Conservation (phyloP, 2,888 invertebrate genomes). For the Ectropis crepuscularia region DNA sequence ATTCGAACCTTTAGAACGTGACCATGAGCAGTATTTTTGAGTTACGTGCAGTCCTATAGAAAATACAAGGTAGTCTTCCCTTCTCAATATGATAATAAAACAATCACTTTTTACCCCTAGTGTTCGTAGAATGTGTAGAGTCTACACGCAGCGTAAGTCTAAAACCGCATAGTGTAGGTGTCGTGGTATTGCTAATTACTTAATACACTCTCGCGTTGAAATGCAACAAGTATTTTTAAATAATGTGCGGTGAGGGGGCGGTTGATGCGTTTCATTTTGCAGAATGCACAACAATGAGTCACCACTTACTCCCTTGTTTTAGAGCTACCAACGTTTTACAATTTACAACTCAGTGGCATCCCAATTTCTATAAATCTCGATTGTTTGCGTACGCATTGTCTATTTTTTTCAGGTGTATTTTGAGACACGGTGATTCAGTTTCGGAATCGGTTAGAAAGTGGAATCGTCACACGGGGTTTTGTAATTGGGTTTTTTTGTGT, state of each 20-base stretch:
- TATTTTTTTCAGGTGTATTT: conserved; percentile 16
- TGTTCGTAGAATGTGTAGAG: no score
- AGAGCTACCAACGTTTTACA: conserved; percentile 16
- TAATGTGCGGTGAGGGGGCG: neutral
- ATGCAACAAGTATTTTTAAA: conserved; percentile 10
- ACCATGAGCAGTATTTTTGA: no score
- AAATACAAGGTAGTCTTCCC: no score
- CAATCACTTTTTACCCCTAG: no score
- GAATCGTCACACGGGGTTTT: neutral
- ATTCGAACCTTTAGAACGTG: no score
- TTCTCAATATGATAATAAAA: no score
- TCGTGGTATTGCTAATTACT: neutral
- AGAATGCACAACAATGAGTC: conserved; percentile 22
- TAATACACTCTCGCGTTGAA: neutral
- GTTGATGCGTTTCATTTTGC: conserved; percentile 12
- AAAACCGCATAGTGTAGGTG: neutral
- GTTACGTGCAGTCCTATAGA: no score
- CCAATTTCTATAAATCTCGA: conserved; percentile 17
- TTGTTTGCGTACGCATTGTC: conserved; percentile 24
- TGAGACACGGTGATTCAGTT: conserved; percentile 14
- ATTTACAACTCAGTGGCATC: conserved; percentile 19
- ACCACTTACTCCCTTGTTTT: conserved; percentile 13
- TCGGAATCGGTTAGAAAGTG: neutral
- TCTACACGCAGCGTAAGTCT: neutral
- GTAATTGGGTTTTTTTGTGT: neutral